These are phyloP conservation scores for Hypanus sabinus DNA, from an alignment of 2,113 vertebrate species.

Conservation along the genomic window DNA sequence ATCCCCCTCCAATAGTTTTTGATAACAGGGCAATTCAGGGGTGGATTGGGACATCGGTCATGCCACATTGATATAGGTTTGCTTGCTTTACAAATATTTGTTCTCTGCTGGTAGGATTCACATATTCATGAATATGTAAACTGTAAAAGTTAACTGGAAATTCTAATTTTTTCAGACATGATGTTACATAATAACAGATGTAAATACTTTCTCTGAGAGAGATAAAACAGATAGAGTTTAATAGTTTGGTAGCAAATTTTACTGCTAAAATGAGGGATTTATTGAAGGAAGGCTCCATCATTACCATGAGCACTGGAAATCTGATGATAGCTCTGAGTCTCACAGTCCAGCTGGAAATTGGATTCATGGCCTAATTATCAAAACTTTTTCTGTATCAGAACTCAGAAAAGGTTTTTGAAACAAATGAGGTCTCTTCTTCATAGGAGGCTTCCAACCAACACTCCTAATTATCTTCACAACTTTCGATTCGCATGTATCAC, in stretches of 20 bases:
- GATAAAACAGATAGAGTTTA: neutral
- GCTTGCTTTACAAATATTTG: neutral
- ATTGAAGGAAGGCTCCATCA: neutral
- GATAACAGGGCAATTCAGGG: too few relatives aligned
- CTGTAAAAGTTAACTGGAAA: neutral
- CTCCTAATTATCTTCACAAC: conserved; percentile 37
- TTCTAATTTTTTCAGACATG: neutral
- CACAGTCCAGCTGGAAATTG: neutral
- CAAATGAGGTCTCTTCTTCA: conserved; percentile 9
- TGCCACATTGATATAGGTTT: neutral
- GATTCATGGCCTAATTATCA: neutral
- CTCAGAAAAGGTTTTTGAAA: neutral
- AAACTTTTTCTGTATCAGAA: neutral
- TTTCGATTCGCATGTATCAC: conserved; percentile 40
- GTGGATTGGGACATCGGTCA: too few relatives aligned
- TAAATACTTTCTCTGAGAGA: neutral
- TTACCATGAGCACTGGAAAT: neutral
- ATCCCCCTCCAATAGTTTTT: too few relatives aligned
- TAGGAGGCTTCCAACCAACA: neutral
- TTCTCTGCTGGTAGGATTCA: neutral
- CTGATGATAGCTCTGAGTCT: neutral
- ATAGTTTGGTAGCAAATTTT: conserved; percentile 11
- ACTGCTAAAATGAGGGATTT: neutral
- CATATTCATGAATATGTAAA: neutral
- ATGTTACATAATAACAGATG: neutral